Evolutionary conservation across 2,113 vertebrate species (phyloP).

Genomic region (Mastomys natalensis): DNA sequence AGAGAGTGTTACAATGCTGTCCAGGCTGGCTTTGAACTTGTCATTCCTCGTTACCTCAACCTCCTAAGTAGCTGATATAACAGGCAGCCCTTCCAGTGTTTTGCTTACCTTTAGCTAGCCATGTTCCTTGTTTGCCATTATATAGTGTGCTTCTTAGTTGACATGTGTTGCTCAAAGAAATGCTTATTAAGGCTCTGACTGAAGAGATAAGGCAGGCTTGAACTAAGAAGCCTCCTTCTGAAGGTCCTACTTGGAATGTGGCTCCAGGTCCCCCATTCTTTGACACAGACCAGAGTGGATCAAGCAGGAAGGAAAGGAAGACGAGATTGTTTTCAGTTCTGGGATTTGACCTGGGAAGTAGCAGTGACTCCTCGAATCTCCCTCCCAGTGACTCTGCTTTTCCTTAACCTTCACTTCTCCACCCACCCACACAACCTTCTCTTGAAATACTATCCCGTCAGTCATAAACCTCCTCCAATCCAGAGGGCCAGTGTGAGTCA

Average conservation of each 20-base stretch:
- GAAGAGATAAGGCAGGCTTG: neutral
- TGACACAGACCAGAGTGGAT: neutral
- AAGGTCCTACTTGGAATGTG: constrained; percentile 2
- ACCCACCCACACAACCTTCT: neutral
- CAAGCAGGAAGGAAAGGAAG: neutral
- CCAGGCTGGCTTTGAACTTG: neutral
- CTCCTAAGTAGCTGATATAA: neutral
- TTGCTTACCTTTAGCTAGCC: constrained; percentile 14
- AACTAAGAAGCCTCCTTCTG: neutral
- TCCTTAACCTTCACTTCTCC: neutral
- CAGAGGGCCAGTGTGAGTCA: neutral
- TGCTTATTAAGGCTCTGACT: neutral
- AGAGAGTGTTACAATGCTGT: neutral
- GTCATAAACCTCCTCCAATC: neutral
- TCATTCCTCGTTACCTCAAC: neutral
- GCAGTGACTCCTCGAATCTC: neutral
- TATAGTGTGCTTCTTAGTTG: neutral
- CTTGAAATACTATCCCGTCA: constrained; percentile 12
- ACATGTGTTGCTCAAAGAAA: neutral
- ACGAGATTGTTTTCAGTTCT: constrained; percentile 9
- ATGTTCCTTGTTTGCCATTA: constrained; percentile 7
- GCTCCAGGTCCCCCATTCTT: neutral
- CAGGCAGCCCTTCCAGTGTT: neutral
- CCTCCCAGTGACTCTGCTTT: constrained; percentile 38
- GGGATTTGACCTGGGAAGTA: constrained; percentile 49